Evolutionary conservation across 2,113 vertebrate genomes (phyloP).

Genomic region (Anhinga anhinga): DNA sequence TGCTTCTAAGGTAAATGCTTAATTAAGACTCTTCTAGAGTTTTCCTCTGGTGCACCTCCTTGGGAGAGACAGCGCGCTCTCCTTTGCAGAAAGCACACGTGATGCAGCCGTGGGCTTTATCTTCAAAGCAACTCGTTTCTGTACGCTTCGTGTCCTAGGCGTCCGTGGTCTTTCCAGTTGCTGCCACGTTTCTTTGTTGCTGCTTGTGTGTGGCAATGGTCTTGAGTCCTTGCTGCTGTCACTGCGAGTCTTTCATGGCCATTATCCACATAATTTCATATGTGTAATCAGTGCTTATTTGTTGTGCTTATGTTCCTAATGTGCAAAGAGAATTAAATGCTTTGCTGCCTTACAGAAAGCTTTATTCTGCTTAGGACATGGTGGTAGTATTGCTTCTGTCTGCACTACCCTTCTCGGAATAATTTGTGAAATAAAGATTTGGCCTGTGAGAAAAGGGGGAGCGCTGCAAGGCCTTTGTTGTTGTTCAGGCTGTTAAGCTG

Average conservation of each 20-base stretch:
- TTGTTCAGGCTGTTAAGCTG: background rate
- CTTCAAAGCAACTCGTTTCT: background rate
- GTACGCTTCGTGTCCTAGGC: rapidly evolving
- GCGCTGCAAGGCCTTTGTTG: background rate
- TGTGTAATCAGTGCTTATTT: background rate
- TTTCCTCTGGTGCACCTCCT: background rate
- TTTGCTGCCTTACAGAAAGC: background rate
- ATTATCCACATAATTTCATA: background rate
- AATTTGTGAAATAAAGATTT: background rate
- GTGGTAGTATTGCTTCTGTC: background rate
- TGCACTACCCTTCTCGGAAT: background rate
- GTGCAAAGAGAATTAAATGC: background rate
- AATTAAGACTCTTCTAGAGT: background rate
- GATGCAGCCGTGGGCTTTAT: background rate
- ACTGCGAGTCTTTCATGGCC: rapidly evolving
- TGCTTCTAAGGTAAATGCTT: background rate
- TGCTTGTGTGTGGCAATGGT: background rate
- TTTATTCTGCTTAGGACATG: background rate
- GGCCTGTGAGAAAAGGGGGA: background rate
- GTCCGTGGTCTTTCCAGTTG: background rate
- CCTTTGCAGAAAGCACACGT: background rate
- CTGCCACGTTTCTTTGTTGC: background rate
- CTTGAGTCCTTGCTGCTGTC: background rate
- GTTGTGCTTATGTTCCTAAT: background rate
- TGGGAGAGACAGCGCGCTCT: background rate